Base-by-base conservation (phyloP, 2,888 invertebrate species). In the Melieria picta region DNA sequence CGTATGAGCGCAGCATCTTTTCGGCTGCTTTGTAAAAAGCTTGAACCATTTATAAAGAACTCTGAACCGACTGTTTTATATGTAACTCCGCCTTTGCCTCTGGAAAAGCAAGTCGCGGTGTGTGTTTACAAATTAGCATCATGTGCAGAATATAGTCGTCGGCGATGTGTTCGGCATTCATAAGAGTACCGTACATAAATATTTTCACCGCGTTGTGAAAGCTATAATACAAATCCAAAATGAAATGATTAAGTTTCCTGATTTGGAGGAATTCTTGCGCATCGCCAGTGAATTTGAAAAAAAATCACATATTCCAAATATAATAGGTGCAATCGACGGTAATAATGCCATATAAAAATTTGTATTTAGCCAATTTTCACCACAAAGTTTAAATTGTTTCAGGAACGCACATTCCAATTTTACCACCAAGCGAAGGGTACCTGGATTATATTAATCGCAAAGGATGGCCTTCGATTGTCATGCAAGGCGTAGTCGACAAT, bases 391-490 rank as follows among this genome's bases (percentile, higher is more conserved):
- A 56, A 3, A 16, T 9, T 65, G 65, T 13, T 43, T 48, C 30
- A 69, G 69, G 69, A 13, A 62, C 65, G 45, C 62, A 72, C 42
- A 69, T 72, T 47, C 69, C 65, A 10, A 48, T 73, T 57, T 62
- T 62, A 45, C 73, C 73, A 13, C 73, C 73, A 48, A 63, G 16
- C 7, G 64, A 73, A 64, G 70, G 73, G 16, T 71, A 47, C 48
- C 52, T 60, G 50, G 73, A 73, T 48, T 73, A 58, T 13, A 68
- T 73, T n/a, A 73, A 71, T 58, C 63, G 70, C 9, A 73, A 73
- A 46, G 65, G 66, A 13, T 71, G 73, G 65, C 50, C 70, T 50
- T 73, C 73, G 3, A 67, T 73, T 48, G 64, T 73, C 50, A 66
- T 73, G 70, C 70, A 73, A 66, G 65, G 42, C 4, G 60, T 71